Base-by-base conservation (phyloP, 2,888 invertebrate species). In the Eurois occulta region DNA sequence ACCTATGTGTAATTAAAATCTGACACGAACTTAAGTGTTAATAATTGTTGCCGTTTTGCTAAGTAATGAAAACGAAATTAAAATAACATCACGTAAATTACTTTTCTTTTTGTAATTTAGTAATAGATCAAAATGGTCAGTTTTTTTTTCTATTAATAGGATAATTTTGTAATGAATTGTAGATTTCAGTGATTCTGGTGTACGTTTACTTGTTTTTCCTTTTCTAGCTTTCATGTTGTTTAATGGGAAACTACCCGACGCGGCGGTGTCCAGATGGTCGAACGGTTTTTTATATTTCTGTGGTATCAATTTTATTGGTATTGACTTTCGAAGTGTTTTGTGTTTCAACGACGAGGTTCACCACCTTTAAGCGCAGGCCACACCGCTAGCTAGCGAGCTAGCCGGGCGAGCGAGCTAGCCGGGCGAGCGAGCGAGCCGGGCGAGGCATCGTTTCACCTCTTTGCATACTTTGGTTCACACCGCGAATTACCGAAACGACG, bases 41-140 rank as follows among this genome's bases (percentile, higher is more conserved):
- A 91, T 92, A 92, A 93, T 92, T 86, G 89, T 85, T 66, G 86
- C 80, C 70, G 81, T 86, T 85, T 85, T 74, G 76, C 82, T 89
- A 89, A 92, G 91, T 94, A 93, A 94, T 93, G 90, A 90, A 92
- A 91, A 83, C 84, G 87, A 84, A 89, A 90, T 87, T 88, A 89
- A 81, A 72, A 80, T 78, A 80, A 88, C 66, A 62, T 58, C 69
- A 52, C 10, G 43, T 43, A 58, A 76, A 80, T 72, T 69, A 75
- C 67, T 72, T 71, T 76, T 79, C 11, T 43, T 69, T 81, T 80
- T 79, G 58, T 75, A 80, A 85, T 81, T 82, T 80, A 81, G 81
- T 86, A 85, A 86, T 70, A 75, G 88, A 43, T 60, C 16, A 60
- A 75, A 60, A 71, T 75, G 43, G 11, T 4, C 16, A n/a, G 18